Conservation (phyloP, 2,888 invertebrate species). For the Chelonus formosanus region DNA sequence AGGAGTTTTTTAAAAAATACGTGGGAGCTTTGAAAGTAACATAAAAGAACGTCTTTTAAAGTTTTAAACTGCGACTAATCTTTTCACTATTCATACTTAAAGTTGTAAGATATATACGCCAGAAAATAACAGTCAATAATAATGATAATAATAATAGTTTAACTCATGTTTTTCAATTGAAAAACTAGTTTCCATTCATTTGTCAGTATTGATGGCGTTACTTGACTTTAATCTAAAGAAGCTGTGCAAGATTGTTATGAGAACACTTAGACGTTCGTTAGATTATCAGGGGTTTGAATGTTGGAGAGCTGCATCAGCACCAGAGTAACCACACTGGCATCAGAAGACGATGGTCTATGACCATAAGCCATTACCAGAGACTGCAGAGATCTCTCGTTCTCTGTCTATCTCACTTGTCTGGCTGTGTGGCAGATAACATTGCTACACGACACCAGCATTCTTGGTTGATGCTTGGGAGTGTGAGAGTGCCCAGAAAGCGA, state of each 20-base stretch:
- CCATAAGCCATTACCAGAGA: constrained; percentile 59
- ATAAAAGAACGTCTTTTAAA: too few species aligned
- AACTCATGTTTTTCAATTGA: too few species aligned
- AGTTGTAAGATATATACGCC: too few species aligned
- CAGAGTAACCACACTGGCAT: constrained; percentile 14
- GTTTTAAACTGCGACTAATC: too few species aligned
- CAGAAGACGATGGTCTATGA: constrained; percentile 47
- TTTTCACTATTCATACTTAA: too few species aligned
- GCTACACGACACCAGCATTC: constrained; percentile 60
- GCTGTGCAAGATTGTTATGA: not conserved
- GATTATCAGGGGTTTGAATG: not conserved
- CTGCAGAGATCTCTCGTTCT: constrained; percentile 36
- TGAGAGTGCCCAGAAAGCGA: constrained; percentile 46
- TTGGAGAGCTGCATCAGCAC: constrained; percentile 9
- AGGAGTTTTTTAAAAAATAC: not conserved
- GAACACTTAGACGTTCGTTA: constrained; percentile 1
- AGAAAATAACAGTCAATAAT: too few species aligned
- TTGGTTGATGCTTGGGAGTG: constrained; percentile 53
- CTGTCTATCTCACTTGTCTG: constrained; percentile 49
- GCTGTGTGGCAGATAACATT: constrained; percentile 61
- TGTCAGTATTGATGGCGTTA: constrained; percentile 5
- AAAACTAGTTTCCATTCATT: not conserved
- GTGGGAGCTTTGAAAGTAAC: too few species aligned
- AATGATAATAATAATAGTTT: too few species aligned
- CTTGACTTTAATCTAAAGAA: constrained; percentile 1